Conservation (phyloP, 2,113 vertebrate species). For the Mohoua ochrocephala region DNA sequence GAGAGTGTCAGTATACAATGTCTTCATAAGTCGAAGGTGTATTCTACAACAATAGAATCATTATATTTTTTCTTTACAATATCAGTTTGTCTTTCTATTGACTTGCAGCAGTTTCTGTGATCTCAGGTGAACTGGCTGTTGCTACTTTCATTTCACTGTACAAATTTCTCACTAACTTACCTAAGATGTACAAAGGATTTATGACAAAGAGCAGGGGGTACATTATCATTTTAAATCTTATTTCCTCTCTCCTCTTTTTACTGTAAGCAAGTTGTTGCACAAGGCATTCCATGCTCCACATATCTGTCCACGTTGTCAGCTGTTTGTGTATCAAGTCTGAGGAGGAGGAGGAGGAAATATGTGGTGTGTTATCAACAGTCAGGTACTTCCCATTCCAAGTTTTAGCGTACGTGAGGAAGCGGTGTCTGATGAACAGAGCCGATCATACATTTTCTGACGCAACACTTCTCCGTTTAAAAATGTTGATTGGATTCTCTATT, state of each 20-base stretch:
- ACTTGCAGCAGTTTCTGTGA: background rate
- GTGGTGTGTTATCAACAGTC: background rate
- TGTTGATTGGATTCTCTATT: constrained; percentile 1
- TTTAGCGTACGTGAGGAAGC: background rate
- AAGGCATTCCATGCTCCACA: background rate
- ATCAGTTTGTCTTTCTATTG: background rate
- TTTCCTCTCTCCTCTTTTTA: constrained; percentile 9
- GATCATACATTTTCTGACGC: constrained; percentile 23
- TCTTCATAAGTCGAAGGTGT: background rate
- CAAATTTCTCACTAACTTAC: background rate
- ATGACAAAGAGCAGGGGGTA: background rate
- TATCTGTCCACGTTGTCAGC: constrained; percentile 31
- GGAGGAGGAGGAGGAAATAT: constrained; percentile 29
- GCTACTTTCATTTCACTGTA: background rate
- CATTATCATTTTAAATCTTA: background rate
- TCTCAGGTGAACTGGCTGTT: background rate
- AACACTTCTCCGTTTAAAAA: background rate
- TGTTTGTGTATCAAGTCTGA: constrained; percentile 15
- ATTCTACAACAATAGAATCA: background rate
- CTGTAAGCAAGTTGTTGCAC: constrained; percentile 13
- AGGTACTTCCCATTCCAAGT: constrained; percentile 4
- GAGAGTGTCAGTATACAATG: background rate
- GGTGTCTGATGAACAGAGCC: background rate
- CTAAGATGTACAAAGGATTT: background rate
- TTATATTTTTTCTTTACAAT: background rate